These are phyloP conservation scores for Chrysodeixis includens DNA, from an alignment of 2,888 invertebrate genomes.

Conservation along the genomic window DNA sequence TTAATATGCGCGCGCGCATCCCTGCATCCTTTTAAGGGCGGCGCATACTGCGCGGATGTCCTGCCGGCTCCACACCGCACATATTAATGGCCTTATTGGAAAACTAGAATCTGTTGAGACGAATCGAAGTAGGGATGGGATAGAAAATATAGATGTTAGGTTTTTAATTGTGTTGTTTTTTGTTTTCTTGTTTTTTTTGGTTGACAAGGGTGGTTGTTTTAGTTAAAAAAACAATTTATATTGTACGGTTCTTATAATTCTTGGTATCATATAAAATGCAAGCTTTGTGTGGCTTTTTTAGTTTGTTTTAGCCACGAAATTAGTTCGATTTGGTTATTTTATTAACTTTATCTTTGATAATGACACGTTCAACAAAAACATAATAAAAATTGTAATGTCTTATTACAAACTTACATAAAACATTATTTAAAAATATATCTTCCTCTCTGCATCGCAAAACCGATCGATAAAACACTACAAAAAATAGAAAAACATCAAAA, in stretches of 20 bases:
- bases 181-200: not conserved
- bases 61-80: constrained; percentile 52
- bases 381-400: too few species aligned
- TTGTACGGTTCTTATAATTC: too few species aligned
- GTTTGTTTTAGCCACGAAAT: too few species aligned
- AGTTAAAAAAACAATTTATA: not conserved
- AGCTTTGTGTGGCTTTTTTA: too few species aligned
- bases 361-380: too few species aligned
- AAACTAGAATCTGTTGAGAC: constrained; percentile 48
- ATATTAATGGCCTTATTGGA: constrained; percentile 66
- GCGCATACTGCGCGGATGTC: constrained; percentile 56
- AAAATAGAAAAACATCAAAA: not conserved
- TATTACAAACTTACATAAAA: too few species aligned
- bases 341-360: too few species aligned
- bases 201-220: not conserved
- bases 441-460: too few species aligned
- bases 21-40: constrained; percentile 57
- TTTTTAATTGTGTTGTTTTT: not conserved
- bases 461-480: too few species aligned
- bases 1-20: constrained; percentile 56
- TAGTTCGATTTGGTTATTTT: too few species aligned
- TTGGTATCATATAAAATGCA: too few species aligned
- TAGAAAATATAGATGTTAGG: not conserved
- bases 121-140: constrained; percentile 33
- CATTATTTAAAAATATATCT: too few species aligned